Percentiles rank a stretch among this genome's conserved stretches.
Evolutionary conservation across 2,888 invertebrate species (phyloP).

Genomic region (Drosophila sordidula): DNA sequence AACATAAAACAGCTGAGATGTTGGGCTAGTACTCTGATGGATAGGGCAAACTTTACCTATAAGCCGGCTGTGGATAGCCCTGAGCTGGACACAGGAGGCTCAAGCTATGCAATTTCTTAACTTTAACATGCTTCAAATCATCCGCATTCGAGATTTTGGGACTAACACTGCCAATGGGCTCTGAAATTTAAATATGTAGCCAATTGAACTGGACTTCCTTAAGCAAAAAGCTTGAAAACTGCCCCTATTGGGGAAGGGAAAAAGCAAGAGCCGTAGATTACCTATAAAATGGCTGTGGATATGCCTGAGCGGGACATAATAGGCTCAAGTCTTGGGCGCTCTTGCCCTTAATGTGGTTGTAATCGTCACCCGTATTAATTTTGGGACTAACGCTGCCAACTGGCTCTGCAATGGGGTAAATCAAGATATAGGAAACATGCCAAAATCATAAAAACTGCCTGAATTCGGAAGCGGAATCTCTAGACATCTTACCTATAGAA

Average conservation of each 20-base stretch:
- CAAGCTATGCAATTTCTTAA: conserved; percentile 83
- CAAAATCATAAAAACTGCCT: conserved; percentile 55
- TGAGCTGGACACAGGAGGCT: conserved; percentile 91
- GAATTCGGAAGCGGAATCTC: conserved; percentile 6
- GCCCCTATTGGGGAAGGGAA: conserved; percentile 1
- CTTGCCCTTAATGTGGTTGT: conserved; percentile 86
- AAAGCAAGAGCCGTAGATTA: conserved; percentile 77
- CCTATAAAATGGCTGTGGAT: conserved; percentile 89
- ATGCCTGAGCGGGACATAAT: conserved; percentile 88
- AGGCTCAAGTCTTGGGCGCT: conserved; percentile 86
- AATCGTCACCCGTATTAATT: conserved; percentile 89
- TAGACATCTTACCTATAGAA: conserved; percentile 87
- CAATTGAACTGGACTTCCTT: neutral
- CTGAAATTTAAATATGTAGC: conserved; percentile 63
- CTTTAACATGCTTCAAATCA: conserved; percentile 83
- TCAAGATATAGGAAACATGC: neutral
- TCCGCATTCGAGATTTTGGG: conserved; percentile 87
- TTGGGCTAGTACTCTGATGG: conserved; percentile 1
- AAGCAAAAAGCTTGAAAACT: conserved; percentile 52
- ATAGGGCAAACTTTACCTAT: conserved; percentile 85
- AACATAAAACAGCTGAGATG: conserved; percentile 6
- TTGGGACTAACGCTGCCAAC: conserved; percentile 87
- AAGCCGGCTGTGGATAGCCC: conserved; percentile 88
- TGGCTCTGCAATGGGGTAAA: conserved; percentile 68
- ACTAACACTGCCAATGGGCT: conserved; percentile 87